These are phyloP conservation scores for Nasonovia ribisnigri DNA, from an alignment of 2,888 invertebrate species.

Conservation along the genomic window DNA sequence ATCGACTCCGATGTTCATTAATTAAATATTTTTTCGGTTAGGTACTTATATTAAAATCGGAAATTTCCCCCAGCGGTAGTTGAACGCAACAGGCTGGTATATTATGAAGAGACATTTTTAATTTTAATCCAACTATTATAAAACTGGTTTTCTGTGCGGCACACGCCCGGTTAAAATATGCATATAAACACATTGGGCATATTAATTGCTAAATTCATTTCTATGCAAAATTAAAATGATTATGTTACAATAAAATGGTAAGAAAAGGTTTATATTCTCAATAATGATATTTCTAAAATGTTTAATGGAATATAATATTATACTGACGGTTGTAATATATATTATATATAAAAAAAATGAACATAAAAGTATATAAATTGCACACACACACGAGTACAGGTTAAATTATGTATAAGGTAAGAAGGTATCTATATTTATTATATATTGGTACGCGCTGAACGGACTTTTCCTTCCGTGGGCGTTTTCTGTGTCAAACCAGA, in stretches of 20 bases:
- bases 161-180: constrained; percentile 25
- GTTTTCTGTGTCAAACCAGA: constrained; percentile 34
- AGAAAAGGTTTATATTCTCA: background rate
- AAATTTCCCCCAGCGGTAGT: background rate
- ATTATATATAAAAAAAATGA: background rate
- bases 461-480: background rate
- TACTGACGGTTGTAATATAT: background rate
- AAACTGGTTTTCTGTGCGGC: constrained; percentile 43
- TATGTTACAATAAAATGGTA: background rate
- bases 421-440: background rate
- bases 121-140: background rate
- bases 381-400: background rate
- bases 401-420: background rate
- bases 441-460: background rate
- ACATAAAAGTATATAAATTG: background rate
- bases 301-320: background rate
- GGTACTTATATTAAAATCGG: background rate
- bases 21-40: background rate
- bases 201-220: constrained; percentile 30
- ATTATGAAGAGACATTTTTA: background rate
- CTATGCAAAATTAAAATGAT: background rate
- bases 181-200: background rate
- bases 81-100: background rate
- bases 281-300: background rate
- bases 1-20: background rate